These are phyloP conservation scores for Thalassophryne amazonica DNA, from an alignment of 2,797 vertebrate species.

Conservation along the genomic window DNA sequence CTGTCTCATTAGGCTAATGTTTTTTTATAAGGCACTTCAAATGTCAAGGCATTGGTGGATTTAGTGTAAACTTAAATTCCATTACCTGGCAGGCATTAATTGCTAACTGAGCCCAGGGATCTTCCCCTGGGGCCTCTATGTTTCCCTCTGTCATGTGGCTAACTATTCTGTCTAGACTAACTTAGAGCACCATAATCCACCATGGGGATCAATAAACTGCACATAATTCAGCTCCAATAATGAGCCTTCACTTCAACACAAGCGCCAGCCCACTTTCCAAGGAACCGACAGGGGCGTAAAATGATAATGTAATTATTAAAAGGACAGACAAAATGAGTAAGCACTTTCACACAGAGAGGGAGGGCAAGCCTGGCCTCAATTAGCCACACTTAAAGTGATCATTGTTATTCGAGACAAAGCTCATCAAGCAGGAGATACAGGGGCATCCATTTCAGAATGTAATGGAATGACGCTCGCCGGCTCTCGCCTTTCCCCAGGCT, in stretches of 20 bases:
- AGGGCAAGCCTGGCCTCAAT: conserved; percentile 86
- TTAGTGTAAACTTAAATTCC: conserved; percentile 99
- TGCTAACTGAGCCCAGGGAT: conserved; percentile 94
- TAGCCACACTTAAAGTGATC: conserved; percentile 90
- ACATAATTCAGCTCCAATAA: conserved; percentile 99
- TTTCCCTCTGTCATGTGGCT: conserved; percentile 99
- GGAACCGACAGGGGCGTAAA: conserved; percentile 90
- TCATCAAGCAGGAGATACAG: conserved; percentile 79
- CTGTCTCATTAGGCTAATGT: conserved; percentile 98
- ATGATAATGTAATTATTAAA: conserved; percentile 99
- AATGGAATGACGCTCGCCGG: conserved; percentile 65
- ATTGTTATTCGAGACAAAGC: conserved; percentile 82
- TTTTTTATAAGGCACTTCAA: conserved; percentile 96
- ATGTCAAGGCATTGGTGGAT: conserved; percentile 97
- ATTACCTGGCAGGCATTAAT: conserved; percentile 99
- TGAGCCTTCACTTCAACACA: conserved; percentile 99
- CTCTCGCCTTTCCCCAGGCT: conserved; percentile 61
- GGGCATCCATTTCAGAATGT: conserved; percentile 75
- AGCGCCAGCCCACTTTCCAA: conserved; percentile 93
- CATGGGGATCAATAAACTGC: conserved; percentile 99
- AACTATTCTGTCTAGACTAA: conserved; percentile 99
- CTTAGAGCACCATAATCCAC: conserved; percentile 99
- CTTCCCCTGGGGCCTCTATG: conserved; percentile 95
- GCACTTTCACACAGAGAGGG: conserved; percentile 83
- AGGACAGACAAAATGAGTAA: conserved; percentile 98